Base-by-base conservation (phyloP, 1,140 invertebrate species). In the Vollenhovia emeryi region DNA sequence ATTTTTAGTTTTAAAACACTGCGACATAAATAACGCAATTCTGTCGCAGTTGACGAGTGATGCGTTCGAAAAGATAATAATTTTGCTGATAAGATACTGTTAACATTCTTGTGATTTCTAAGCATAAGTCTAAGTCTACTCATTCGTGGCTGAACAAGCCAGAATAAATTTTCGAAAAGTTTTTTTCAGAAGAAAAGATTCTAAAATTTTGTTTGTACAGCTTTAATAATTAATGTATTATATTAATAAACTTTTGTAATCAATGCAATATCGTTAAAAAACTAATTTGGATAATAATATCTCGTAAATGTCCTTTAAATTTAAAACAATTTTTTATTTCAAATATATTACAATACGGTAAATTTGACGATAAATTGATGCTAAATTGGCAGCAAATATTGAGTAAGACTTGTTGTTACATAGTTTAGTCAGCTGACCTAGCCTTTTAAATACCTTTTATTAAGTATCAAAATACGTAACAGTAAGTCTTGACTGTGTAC, bases 101-200 rank as follows among this genome's bases (percentile, higher is more conserved):
- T 59, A 75, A 6, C 9, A 40, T 43, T 75, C 36, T 40, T 75
- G 9, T 4, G n/a, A 40, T 52, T 71, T 40, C 8, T 40, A 75
- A 52, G 30, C 33, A 75, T 36, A 74, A 40, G 48, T 48, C 66
- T 69, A 18, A 57, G 21, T 55, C 33, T 40, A n/a, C 11, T 74
- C 0, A 40, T 8, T 57, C 27, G 18, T 40, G 36, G 48, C 24
- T 57, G 15, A 30, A 27, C 11, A 59, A 27, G 11, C n/a, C 9
- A n/a, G 27, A 2, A 40, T 21, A 3, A 75, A 75, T 40, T 4
- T 0, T 57, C 13, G 9, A 11, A 74, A 55, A 40, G 18, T 0
- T 57, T 24, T 69, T n/a, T 24, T 66, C 8, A 18, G 21, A 24
- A 43, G 24, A 45, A 45, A 4, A 1, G 11, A 43, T 13, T 30